Evolutionary conservation across 1,140 invertebrate genomes (phyloP).

Genomic region (Bacillus rossius): DNA sequence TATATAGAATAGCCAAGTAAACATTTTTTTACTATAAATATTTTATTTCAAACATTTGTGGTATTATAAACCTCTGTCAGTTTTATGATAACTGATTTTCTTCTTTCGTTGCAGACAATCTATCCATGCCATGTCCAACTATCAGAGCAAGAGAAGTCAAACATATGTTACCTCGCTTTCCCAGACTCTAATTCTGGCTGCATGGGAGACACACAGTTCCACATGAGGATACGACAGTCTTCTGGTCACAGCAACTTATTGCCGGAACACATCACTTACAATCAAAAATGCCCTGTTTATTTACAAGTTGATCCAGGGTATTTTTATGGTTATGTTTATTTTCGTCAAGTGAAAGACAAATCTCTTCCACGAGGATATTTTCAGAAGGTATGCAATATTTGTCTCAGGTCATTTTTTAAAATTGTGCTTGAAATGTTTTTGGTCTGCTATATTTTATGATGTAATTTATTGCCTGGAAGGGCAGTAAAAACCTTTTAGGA

Average conservation of each 20-base stretch:
- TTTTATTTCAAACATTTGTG: neutral
- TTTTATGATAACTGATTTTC: too few species aligned
- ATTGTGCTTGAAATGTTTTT: neutral
- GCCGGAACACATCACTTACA: constrained; percentile 49
- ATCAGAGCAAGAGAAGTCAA: constrained; percentile 91
- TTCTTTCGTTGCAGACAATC: constrained; percentile 59
- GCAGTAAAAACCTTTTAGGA: too few species aligned
- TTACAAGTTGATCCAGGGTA: constrained; percentile 72
- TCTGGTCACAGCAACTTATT: constrained; percentile 32
- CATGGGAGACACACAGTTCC: constrained; percentile 97
- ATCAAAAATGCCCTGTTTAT: constrained; percentile 63
- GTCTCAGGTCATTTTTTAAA: constrained; percentile 9
- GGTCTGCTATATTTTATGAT: neutral
- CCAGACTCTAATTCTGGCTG: constrained; percentile 98
- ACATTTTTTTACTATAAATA: neutral
- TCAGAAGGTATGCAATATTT: constrained; percentile 85
- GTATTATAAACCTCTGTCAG: too few species aligned
- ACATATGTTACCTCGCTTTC: constrained; percentile 97
- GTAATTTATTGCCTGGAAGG: too few species aligned
- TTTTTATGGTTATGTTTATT: constrained; percentile 97
- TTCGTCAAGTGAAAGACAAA: constrained; percentile 94
- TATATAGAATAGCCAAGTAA: neutral
- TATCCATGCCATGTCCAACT: constrained; percentile 79
- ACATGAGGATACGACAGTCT: constrained; percentile 74
- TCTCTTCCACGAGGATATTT: constrained; percentile 94